Evolutionary conservation across 2,113 vertebrate species (phyloP), one percentile per base, ranked within the genome.

Genomic region (Zosterops japonicus): DNA sequence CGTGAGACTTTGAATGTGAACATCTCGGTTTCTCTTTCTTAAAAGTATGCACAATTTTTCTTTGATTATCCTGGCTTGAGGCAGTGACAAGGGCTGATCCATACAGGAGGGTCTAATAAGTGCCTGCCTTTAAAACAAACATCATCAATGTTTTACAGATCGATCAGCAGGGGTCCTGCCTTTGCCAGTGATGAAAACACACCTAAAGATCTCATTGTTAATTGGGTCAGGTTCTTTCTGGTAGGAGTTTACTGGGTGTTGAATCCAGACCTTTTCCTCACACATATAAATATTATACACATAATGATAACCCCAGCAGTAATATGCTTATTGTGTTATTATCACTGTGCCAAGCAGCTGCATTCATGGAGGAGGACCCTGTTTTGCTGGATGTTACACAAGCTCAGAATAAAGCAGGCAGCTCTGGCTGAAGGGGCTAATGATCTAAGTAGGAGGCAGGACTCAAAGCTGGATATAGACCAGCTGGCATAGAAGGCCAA

Each of bases 391-490:
- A 41, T 83, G 67, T 67, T 91, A 61, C 47, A 83, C 71, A 56
- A 90, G n/a, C 44, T 46, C 17, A 33, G 85, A 41, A 90, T 88
- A 93, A 92, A 86, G 79, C 68, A 83, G 78, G 75, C 27, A 0
- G 83, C 56, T 83, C 83, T 2, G 10, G 61, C 33, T 91, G 82
- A 91, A 97, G 68, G 79, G 59, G 35, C 85, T 97, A 92, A 88
- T 70, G 92, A 94, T 90, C 91, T 71, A 94, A 93, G 70, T 86
- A 90, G 88, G 79, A 94, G 87, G 88, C 87, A 96, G 88, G 47
- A 94, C n/a, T 86, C 63, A 80, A 93, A 95, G 89, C 83, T 95
- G 95, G 82, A 86, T 77, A 80, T 42, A 77, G 87, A 95, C 91
- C 95, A 97, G 95, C 94, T 96, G 95, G 93, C 56, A 3, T 8